Evolutionary conservation across 2,888 invertebrate genomes (phyloP).

Genomic region (Koerneria pararmatus): DNA sequence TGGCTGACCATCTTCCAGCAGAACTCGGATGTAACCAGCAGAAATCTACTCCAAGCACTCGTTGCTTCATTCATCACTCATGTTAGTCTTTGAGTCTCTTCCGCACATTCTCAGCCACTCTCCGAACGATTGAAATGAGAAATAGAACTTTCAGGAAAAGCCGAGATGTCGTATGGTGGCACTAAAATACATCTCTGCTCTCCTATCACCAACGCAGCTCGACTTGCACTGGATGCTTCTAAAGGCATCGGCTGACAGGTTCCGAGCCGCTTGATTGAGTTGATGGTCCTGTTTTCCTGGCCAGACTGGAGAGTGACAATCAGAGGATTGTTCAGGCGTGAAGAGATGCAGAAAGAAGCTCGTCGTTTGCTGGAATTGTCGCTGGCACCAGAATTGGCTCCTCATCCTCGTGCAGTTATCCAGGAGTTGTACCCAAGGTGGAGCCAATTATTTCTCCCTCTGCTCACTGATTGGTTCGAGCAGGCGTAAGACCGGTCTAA

Average conservation of each 20-base stretch:
- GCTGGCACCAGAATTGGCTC: conserved; percentile 26
- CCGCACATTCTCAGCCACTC: background rate
- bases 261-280: no score
- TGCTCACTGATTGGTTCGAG: no score
- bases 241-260: conserved; percentile 32
- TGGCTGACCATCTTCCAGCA: conserved; percentile 35
- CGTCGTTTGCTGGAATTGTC: conserved; percentile 32
- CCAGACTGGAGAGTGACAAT: background rate
- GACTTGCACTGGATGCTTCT: conserved; percentile 38
- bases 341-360: conserved; percentile 37
- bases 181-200: conserved; percentile 40
- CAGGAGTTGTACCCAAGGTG: background rate
- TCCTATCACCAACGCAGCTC: conserved; percentile 34
- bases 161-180: conserved; percentile 34
- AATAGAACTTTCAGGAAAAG: conserved; percentile 25
- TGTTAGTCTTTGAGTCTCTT: conserved; percentile 8
- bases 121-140: background rate
- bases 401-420: conserved; percentile 11
- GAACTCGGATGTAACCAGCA: conserved; percentile 7
- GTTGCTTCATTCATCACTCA: conserved; percentile 31
- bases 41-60: conserved; percentile 26
- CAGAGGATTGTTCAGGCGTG: conserved; percentile 25
- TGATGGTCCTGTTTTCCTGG: background rate
- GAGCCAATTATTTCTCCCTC: no score
- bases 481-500: no score